A percentile compares a stretch with the other conserved stretches of the same genome.
These are phyloP conservation scores for Forbesichthys papilliferus DNA, from an alignment of 2,113 vertebrate species.

Conservation along the genomic window DNA sequence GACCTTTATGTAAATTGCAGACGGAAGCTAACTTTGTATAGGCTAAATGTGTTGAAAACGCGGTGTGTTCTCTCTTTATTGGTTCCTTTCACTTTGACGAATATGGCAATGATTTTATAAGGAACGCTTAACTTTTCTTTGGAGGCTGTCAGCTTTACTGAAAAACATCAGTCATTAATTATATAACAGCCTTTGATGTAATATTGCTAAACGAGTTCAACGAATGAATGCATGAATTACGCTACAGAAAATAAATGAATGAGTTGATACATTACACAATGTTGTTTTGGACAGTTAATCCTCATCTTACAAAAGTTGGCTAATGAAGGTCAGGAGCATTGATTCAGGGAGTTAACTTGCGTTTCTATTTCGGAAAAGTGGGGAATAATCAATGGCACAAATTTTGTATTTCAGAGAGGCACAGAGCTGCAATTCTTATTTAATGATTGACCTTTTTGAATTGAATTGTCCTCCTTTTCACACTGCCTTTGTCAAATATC, in stretches of 20 bases:
- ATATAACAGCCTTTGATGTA: conserved; percentile 33
- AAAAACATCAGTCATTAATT: conserved; percentile 21
- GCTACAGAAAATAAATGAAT: too few relatives aligned
- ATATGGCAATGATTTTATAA: background rate
- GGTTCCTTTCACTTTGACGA: background rate
- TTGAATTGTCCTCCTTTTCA: conserved; percentile 42
- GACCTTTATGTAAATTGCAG: background rate
- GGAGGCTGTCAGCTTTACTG: background rate
- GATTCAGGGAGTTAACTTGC: background rate
- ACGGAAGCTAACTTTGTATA: background rate
- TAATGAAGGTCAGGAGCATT: conserved; percentile 46
- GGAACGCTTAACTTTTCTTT: background rate
- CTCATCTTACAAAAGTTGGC: conserved; percentile 26
- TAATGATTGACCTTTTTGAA: conserved; percentile 55
- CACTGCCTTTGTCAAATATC: conserved; percentile 61
- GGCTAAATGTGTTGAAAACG: background rate
- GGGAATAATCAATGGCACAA: conserved; percentile 24
- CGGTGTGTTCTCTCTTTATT: background rate
- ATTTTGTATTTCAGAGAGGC: conserved; percentile 20
- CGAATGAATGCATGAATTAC: too few relatives aligned
- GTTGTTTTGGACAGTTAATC: conserved; percentile 39
- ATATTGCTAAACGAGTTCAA: conserved; percentile 7
- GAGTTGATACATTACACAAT: conserved; percentile 8
- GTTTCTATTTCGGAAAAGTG: conserved; percentile 17
- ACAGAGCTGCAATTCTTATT: conserved; percentile 23